Evolutionary conservation across 2,888 invertebrate genomes (phyloP).

Genomic region (Zhuqinia jingwanae): DNA sequence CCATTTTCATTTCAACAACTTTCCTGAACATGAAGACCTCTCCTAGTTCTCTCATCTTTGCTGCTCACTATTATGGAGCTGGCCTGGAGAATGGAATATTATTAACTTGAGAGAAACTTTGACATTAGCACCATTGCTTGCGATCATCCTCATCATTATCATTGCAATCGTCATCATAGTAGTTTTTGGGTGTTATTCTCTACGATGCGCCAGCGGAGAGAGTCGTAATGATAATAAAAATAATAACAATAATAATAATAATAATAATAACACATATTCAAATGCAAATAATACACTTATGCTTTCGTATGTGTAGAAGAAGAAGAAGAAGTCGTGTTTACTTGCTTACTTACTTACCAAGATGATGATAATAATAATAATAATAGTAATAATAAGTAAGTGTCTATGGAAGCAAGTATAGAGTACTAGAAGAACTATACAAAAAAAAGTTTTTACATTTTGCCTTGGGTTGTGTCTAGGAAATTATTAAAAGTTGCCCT

Average conservation of each 20-base stretch:
- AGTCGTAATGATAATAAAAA: too few relatives aligned
- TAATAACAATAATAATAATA: background rate
- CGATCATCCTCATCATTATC: background rate
- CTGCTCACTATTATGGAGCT: too few relatives aligned
- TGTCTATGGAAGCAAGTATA: background rate
- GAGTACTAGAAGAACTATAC: background rate
- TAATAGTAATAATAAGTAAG: background rate
- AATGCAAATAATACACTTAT: slow-evolving; percentile 36
- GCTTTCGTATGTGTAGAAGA: background rate
- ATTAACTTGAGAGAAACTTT: slow-evolving; percentile 56
- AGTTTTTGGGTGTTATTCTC: too few relatives aligned
- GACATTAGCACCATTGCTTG: background rate
- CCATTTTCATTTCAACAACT: slow-evolving; percentile 47
- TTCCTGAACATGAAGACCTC: background rate
- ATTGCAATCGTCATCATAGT: background rate
- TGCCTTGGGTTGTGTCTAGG: slow-evolving; percentile 12
- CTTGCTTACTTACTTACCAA: background rate
- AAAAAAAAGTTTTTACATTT: slow-evolving; percentile 38
- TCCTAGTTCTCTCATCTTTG: too few relatives aligned
- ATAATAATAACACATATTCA: slow-evolving; percentile 13
- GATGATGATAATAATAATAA: slow-evolving; percentile 2
- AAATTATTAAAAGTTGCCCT: slow-evolving; percentile 48
- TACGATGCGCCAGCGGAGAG: too few relatives aligned
- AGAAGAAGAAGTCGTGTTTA: too few relatives aligned
- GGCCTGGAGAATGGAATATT: background rate